Evolutionary conservation across 2,888 invertebrate genomes (phyloP).

Genomic region (Ornithoptera priamus): DNA sequence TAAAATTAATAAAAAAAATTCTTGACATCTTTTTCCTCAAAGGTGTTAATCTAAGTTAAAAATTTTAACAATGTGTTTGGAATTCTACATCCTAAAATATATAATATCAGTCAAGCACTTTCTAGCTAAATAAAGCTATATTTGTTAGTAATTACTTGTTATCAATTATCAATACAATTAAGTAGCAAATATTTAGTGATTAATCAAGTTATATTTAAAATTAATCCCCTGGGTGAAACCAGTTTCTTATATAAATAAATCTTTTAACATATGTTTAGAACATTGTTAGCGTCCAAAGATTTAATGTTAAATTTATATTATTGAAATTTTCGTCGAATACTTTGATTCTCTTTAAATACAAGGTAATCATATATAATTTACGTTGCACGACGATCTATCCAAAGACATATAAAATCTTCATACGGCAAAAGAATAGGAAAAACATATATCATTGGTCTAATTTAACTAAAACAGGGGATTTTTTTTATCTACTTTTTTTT

Average conservation of each 20-base stretch:
- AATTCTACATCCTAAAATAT: not conserved
- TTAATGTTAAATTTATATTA: not conserved
- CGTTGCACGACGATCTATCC: not conserved
- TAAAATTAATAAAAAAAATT: not conserved
- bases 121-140: not conserved
- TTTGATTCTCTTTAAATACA: too few species aligned
- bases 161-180: slow-evolving; percentile 10
- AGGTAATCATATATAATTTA: not conserved
- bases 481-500: not conserved
- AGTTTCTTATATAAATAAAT: not conserved
- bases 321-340: not conserved
- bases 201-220: not conserved
- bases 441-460: not conserved
- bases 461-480: not conserved
- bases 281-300: not conserved
- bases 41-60: not conserved
- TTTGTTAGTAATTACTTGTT: not conserved
- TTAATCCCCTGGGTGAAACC: not conserved
- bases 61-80: not conserved
- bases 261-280: not conserved
- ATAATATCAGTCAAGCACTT: not conserved
- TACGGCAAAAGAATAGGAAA: not conserved
- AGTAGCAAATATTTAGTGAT: slow-evolving; percentile 15
- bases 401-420: not conserved
- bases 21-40: not conserved